These are phyloP conservation scores for Heliconius ethilla DNA, from an alignment of 2,888 invertebrate genomes.

Conservation along the genomic window DNA sequence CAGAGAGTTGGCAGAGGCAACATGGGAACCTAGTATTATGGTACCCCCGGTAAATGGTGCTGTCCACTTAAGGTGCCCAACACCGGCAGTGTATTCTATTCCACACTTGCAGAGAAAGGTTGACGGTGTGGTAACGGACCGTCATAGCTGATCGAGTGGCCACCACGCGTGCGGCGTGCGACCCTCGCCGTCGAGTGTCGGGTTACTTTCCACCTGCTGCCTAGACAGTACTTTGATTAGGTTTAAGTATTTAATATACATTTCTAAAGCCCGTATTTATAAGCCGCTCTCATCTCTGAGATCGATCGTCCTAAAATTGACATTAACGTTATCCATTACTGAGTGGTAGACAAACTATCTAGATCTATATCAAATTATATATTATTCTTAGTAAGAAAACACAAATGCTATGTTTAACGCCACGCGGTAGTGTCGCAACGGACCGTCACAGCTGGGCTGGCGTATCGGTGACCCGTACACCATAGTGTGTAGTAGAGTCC, in stretches of 20 bases:
- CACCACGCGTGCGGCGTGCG: constrained; percentile 22
- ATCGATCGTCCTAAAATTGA: too few relatives aligned
- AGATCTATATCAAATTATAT: too few relatives aligned
- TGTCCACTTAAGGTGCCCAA: neutral
- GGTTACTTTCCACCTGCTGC: constrained; percentile 24
- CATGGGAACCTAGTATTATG: too few relatives aligned
- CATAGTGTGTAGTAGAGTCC: too few relatives aligned
- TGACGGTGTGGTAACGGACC: constrained; percentile 29
- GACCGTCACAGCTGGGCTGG: constrained; percentile 36
- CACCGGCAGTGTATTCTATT: neutral
- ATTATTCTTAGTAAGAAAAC: neutral
- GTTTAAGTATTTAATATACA: too few relatives aligned
- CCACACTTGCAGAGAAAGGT: constrained; percentile 16
- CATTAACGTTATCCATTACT: too few relatives aligned
- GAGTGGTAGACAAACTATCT: too few relatives aligned
- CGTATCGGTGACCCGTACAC: constrained; percentile 34
- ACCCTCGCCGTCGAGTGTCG: constrained; percentile 10
- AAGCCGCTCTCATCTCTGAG: too few relatives aligned
- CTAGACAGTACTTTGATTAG: neutral
- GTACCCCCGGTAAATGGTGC: neutral
- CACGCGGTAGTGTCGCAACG: constrained; percentile 25
- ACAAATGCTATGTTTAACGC: neutral
- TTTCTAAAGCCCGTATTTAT: too few relatives aligned
- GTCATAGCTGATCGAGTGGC: constrained; percentile 36
- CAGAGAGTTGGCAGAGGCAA: too few relatives aligned